phyloP scores from a whole-genome alignment of 2,888 invertebrate species.

The Alitta virens region DNA sequence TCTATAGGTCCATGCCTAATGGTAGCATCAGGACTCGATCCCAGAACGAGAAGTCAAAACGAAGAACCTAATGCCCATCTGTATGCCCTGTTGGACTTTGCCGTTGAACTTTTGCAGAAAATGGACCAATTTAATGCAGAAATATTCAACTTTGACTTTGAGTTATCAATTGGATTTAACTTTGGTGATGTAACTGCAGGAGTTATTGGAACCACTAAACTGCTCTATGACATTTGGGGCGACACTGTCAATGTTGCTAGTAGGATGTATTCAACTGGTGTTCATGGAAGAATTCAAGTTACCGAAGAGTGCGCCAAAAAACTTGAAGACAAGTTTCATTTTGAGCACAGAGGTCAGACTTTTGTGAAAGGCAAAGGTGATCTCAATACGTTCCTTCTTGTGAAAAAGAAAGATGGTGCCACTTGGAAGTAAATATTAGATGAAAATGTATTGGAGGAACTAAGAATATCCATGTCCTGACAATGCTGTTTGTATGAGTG shows the following conservation, averaged over 20 bases:
- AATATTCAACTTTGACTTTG: conserved; percentile 57
- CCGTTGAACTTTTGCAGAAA: conserved; percentile 77
- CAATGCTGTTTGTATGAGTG: no score
- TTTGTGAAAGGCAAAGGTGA: conserved; percentile 95
- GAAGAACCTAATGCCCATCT: conserved; percentile 74
- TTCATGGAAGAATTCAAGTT: conserved; percentile 72
- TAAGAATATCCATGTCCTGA: no score
- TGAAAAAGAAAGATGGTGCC: conserved; percentile 35
- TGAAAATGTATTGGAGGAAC: no score
- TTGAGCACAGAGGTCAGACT: conserved; percentile 88
- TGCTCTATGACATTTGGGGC: conserved; percentile 98
- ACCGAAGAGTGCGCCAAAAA: conserved; percentile 59
- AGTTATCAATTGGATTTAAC: conserved; percentile 74
- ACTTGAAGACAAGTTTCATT: conserved; percentile 74
- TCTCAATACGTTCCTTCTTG: conserved; percentile 82
- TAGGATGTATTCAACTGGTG: conserved; percentile 95
- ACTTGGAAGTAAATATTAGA: conserved; percentile 8
- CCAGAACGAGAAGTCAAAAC: conserved; percentile 70
- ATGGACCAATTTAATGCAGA: conserved; percentile 53
- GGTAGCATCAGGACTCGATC: conserved; percentile 94
- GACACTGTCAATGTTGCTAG: conserved; percentile 97
- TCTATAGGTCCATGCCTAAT: conserved; percentile 94
- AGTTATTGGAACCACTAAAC: conserved; percentile 89
- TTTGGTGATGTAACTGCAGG: conserved; percentile 95
- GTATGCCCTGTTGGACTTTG: conserved; percentile 89